phyloP scores from a whole-genome alignment of 2,113 vertebrate genomes.

The Phycodurus eques region DNA sequence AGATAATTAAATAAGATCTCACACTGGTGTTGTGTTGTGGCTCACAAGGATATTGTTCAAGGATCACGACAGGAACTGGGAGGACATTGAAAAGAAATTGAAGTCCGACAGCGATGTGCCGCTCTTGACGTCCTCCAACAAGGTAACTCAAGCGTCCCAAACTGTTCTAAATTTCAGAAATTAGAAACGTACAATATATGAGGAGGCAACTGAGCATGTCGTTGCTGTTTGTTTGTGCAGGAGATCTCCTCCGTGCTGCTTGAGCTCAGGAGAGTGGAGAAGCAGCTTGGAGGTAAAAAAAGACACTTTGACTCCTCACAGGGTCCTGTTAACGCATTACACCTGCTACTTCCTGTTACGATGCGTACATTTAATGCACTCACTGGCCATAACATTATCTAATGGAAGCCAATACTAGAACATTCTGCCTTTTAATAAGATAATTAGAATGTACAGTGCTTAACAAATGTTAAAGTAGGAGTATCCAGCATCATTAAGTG shows the following conservation, averaged over 20 bases:
- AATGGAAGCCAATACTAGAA: too few relatives aligned
- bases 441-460: too few relatives aligned
- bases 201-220: background rate
- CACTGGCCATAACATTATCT: too few relatives aligned
- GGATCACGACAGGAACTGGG: constrained; percentile 97
- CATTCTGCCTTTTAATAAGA: too few relatives aligned
- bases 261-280: constrained; percentile 92
- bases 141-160: constrained; percentile 69
- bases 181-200: background rate
- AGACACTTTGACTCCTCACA: background rate
- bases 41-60: constrained; percentile 91
- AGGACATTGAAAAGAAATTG: constrained; percentile 93
- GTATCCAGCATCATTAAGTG: too few relatives aligned
- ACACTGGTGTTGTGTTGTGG: background rate
- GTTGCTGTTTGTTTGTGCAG: constrained; percentile 57
- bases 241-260: constrained; percentile 94
- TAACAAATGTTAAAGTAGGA: too few relatives aligned
- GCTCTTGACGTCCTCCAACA: constrained; percentile 93
- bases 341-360: background rate
- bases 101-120: constrained; percentile 89
- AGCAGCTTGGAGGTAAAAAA: constrained; percentile 89
- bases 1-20: background rate
- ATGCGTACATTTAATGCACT: background rate
- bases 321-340: background rate
- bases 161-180: background rate